Evolutionary conservation across 1,140 invertebrate genomes (phyloP), one percentile per base, ranked within the genome.

Genomic region (Drosophila ercepeae): DNA sequence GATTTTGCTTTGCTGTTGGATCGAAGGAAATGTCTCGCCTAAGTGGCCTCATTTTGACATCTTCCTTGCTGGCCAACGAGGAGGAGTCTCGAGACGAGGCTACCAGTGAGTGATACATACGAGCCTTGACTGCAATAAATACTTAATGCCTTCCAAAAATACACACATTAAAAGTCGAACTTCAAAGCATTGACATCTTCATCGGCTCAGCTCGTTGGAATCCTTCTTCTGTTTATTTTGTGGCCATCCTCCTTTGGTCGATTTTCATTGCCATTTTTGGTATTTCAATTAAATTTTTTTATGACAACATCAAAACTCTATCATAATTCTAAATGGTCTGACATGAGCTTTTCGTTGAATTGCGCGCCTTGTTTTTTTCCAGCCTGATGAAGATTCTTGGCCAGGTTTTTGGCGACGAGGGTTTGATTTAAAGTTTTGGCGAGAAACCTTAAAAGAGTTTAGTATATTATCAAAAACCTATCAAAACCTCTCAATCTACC

Each of bases 221-320:
- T 41, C 11, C 23, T 21, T 45, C 65, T 16, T 9, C 7, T 19
- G 14, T 6, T 18, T 19, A 18, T 42, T 42, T 18, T 42, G 16
- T 42, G 36, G 36, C 39, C 39, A 18, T 18, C 16, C 36, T 39
- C 45, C 54, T 49, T 67, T 60, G 63, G 49, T 46, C 57, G 75
- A 52, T 68, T 79, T 81, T 67, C 82, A 59, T 88, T 81, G 82
- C 82, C 82, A 88, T 88, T 88, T 88, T 88, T 88, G 82, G 82
- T 88, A 88, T 88, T 88, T 88, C 82, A 88, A 88, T 88, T 88
- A 88, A 88, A 88, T 88, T 88, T 88, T 82, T 88, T 88, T 88
- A 88, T 88, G 82, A 88, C 82, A 88, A 88, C 82, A 88, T 88
- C 82, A 88, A 88, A 88, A 88, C 82, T 88, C 82, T 88, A 88